A percentile compares a stretch with the other conserved stretches of the same genome.
Conservation (phyloP, 1,140 invertebrate genomes). For the Caenorhabditis remanei region DNA sequence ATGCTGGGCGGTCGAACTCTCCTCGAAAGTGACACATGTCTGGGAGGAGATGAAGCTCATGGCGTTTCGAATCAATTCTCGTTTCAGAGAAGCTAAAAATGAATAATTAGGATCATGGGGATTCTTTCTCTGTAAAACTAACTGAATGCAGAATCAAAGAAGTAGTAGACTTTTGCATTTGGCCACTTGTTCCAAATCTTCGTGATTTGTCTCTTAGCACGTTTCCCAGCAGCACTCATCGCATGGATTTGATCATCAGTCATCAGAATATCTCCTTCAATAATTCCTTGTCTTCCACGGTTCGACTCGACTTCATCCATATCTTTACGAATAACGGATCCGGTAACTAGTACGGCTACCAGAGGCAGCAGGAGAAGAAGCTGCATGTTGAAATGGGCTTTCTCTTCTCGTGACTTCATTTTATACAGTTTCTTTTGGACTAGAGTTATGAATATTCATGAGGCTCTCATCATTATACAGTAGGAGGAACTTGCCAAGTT, state of each 20-base stretch:
- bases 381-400: neutral
- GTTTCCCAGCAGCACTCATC: neutral
- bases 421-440: neutral
- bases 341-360: neutral
- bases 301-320: slow-evolving; percentile 30
- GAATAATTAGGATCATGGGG: neutral
- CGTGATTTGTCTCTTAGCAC: slow-evolving; percentile 21
- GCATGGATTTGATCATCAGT: neutral
- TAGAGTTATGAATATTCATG: neutral
- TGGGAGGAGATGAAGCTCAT: slow-evolving; percentile 17
- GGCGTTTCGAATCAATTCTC: neutral
- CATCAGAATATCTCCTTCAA: slow-evolving; percentile 31
- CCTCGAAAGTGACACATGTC: slow-evolving; percentile 5
- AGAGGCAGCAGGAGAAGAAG: neutral
- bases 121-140: neutral
- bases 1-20: neutral
- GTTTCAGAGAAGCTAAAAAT: neutral
- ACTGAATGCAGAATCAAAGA: slow-evolving; percentile 2
- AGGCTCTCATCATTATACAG: slow-evolving; percentile 4
- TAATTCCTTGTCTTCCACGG: neutral
- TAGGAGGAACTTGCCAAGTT: neutral
- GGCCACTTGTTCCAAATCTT: slow-evolving; percentile 32
- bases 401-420: neutral
- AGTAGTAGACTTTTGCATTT: slow-evolving; percentile 18
- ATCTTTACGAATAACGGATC: slow-evolving; percentile 22